phyloP scores from a whole-genome alignment of 2,888 invertebrate genomes.

The Petrolisthes manimaculis region DNA sequence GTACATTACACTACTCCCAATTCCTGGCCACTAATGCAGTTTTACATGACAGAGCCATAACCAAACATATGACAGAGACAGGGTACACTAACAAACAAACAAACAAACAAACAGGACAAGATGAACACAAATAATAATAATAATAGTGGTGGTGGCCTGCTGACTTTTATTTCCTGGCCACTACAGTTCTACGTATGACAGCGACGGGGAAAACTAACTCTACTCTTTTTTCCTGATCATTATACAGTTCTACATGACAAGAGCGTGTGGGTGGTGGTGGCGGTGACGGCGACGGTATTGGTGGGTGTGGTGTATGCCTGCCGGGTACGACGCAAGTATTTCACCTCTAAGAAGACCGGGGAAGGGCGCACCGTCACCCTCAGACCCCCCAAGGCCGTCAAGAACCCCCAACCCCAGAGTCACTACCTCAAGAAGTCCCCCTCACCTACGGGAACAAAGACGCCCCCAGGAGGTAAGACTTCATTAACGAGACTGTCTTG shows the following conservation, averaged over 20 bases:
- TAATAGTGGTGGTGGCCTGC: too few species aligned
- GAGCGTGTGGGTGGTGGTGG: conserved; percentile 66
- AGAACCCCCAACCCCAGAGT: conserved; percentile 79
- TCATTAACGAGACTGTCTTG: too few species aligned
- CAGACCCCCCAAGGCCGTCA: conserved; percentile 84
- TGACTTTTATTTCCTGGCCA: too few species aligned
- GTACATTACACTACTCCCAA: too few species aligned
- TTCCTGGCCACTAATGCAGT: too few species aligned
- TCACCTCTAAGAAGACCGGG: conserved; percentile 56
- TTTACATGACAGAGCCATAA: too few species aligned
- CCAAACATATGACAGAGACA: too few species aligned
- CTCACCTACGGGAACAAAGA: conserved; percentile 78
- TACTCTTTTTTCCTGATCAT: neutral
- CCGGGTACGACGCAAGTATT: conserved; percentile 69
- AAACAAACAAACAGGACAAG: neutral
- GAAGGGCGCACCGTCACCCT: conserved; percentile 73
- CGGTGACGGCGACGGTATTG: conserved; percentile 75
- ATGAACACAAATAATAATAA: neutral
- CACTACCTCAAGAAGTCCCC: conserved; percentile 94
- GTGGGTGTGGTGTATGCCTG: conserved; percentile 78
- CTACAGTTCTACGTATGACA: too few species aligned
- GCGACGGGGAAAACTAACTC: too few species aligned
- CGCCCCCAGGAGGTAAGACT: conserved; percentile 68
- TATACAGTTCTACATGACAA: neutral
- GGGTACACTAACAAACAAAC: neutral